Evolutionary conservation across 2,113 vertebrate genomes (phyloP).

Genomic region (Sturnus vulgaris): DNA sequence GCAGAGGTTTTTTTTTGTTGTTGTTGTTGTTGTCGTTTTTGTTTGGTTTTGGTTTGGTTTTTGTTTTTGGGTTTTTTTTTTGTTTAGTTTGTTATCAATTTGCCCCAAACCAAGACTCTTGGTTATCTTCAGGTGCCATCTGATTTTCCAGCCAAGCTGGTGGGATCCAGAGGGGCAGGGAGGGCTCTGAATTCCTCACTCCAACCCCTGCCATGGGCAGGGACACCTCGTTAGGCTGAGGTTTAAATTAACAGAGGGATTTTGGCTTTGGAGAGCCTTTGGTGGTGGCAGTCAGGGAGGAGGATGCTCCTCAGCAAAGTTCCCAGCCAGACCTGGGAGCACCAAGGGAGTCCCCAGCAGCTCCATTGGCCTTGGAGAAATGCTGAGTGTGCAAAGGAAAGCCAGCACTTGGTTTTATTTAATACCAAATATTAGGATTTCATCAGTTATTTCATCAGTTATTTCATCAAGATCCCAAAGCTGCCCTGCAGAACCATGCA

Average conservation of each 20-base stretch:
- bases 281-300: not conserved
- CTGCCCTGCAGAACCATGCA: not conserved
- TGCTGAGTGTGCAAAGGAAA: rapidly evolving
- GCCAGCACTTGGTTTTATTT: not conserved
- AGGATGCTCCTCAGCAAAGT: not conserved
- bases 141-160: constrained; percentile 25
- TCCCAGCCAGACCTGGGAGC: not conserved
- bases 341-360: not conserved
- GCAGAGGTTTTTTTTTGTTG: no score
- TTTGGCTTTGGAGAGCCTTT: not conserved
- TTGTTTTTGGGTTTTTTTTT: no score
- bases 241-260: not conserved
- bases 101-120: no score
- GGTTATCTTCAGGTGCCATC: not conserved
- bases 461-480: no score
- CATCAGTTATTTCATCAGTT: not conserved
- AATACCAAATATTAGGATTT: not conserved
- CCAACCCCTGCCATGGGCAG: no score
- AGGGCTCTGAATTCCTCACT: not conserved
- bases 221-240: not conserved
- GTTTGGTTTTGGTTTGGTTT: no score
- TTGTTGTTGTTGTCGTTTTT: no score
- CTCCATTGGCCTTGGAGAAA: not conserved
- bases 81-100: no score
- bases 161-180: not conserved